phyloP scores from a whole-genome alignment of 2,797 vertebrate species.

The Anomalospiza imberbis region DNA sequence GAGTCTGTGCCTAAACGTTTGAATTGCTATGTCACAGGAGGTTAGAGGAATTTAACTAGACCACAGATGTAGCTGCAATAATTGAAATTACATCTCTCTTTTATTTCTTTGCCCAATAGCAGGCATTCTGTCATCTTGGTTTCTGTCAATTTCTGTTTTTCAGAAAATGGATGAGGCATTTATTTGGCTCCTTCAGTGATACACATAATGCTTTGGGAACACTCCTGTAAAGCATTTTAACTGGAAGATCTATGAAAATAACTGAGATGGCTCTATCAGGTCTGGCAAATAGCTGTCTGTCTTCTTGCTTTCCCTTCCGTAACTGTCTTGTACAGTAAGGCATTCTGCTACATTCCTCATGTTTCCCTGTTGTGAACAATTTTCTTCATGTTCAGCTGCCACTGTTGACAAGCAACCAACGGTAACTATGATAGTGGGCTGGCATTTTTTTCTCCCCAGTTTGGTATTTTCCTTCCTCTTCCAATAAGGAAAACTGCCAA shows the following conservation, averaged over 20 bases:
- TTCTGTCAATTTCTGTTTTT: background rate
- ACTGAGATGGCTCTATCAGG: background rate
- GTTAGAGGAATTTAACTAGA: background rate
- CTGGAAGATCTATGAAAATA: background rate
- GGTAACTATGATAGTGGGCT: background rate
- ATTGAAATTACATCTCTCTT: background rate
- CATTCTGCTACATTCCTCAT: background rate
- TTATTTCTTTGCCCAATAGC: background rate
- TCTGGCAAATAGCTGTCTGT: constrained; percentile 11
- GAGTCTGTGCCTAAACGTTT: background rate
- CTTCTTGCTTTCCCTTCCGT: background rate
- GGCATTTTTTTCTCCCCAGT: background rate
- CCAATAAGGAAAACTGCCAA: constrained; percentile 12
- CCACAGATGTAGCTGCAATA: background rate
- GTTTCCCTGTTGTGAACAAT: background rate
- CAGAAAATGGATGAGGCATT: background rate
- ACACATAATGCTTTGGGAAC: background rate
- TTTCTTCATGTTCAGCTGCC: background rate
- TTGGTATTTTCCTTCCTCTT: constrained; percentile 8
- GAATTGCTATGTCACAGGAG: background rate
- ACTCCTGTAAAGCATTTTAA: background rate
- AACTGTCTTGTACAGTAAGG: background rate
- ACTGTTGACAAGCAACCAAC: background rate
- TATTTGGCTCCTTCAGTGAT: background rate
- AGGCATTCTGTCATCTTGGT: background rate